Evolutionary conservation across 2,113 vertebrate genomes (phyloP).

Genomic region (Upupa epops): DNA sequence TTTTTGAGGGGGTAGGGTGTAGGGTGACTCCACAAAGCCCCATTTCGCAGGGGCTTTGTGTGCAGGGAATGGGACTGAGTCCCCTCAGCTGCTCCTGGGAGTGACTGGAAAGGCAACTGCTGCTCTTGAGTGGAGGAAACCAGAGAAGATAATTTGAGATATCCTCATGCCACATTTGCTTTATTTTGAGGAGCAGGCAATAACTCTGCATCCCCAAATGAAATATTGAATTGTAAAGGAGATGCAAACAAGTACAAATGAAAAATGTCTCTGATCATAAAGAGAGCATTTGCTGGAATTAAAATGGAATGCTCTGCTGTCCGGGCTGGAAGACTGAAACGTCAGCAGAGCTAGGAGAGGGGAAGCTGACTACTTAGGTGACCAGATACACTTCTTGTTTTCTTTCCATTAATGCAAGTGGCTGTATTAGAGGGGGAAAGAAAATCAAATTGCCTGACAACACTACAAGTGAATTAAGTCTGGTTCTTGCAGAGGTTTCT

Average conservation of each 20-base stretch:
- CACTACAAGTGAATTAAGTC: constrained; percentile 22
- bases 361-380: constrained; percentile 34
- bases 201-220: not conserved
- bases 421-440: not conserved
- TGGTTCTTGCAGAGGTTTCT: not conserved
- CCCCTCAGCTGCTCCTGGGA: not conserved
- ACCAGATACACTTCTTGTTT: constrained; percentile 49
- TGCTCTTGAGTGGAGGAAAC: not conserved
- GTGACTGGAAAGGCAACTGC: not conserved
- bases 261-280: constrained; percentile 56
- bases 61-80: not conserved
- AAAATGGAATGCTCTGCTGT: constrained; percentile 58
- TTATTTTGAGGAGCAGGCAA: constrained; percentile 38
- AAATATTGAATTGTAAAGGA: constrained; percentile 62
- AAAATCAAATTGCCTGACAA: constrained; percentile 3
- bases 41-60: not conserved
- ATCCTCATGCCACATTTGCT: constrained; percentile 20
- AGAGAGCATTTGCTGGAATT: constrained; percentile 60
- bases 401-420: constrained; percentile 39
- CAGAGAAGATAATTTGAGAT: not conserved
- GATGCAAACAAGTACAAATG: constrained; percentile 63
- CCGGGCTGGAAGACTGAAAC: constrained; percentile 16
- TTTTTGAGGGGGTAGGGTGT: not conserved
- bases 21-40: not conserved
- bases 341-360: constrained; percentile 5